Base-by-base conservation (phyloP, 1,140 invertebrate genomes). In the Euschistus heros region DNA sequence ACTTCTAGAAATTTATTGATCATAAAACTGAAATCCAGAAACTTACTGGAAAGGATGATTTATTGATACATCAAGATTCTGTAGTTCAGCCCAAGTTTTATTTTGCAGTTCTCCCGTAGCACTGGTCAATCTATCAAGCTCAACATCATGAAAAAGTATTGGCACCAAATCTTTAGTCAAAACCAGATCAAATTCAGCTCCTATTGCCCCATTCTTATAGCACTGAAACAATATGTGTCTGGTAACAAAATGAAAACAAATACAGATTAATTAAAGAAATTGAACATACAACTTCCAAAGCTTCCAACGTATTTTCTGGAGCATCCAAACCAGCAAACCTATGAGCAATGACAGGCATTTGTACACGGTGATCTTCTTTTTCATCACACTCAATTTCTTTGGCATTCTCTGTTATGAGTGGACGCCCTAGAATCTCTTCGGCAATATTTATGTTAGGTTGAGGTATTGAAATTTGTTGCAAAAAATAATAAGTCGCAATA, bases 161-260 rank as follows among this genome's bases (percentile, higher is more conserved):
- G 88, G 81, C 64, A 86, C 76, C 59, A 82, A 82, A 75, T 91
- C 89, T 68, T 78, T 80, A 0, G 86, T 88, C 15, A 88, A 78
- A 15, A 79, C 74, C 17, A 92, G 76, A 76, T 91, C 89, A 72
- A 91, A 80, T 74, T 92, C 89, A n/a, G 91, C 78, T 26, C 82
- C 81, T 68, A 77, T 79, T 68, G 84, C 86, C 0, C 87, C 84
- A 70, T 81, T 80, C 47, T 80, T 77, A 67, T 82, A 79, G 70
- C 82, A 81, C 85, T 87, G 73, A 57, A 80, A 80, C 47, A 57
- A 26, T 22, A 17, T 1, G 26, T 24, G 2, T 27, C 26, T 5
- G 7, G n/a, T 22, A 13, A 50, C 6, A 22, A 4, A 50, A 50
- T 22, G 2, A 17, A 47, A 10, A 50, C 10, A 50, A 22, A 20